These are phyloP conservation scores for Machimus atricapillus DNA, from an alignment of 2,888 invertebrate genomes.

Conservation along the genomic window DNA sequence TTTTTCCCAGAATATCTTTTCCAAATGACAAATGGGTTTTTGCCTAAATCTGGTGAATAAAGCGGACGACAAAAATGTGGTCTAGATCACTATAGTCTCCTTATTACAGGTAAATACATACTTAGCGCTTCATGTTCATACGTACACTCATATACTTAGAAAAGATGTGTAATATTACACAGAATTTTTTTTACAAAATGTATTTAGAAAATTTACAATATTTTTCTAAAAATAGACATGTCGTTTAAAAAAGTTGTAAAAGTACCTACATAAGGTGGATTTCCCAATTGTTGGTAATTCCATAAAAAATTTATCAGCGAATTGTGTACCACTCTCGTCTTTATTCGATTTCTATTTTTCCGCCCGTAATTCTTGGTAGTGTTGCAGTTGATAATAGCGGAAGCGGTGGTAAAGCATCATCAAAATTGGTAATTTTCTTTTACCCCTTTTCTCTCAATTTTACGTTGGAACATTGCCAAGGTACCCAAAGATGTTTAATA, in stretches of 20 bases:
- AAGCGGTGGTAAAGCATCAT: background rate
- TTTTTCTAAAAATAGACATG: too few relatives aligned
- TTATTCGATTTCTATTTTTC: background rate
- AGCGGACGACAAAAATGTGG: background rate
- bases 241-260: too few relatives aligned
- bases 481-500: background rate
- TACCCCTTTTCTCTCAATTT: background rate
- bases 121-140: too few relatives aligned
- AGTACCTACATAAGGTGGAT: too few relatives aligned
- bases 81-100: background rate
- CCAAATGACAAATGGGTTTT: background rate
- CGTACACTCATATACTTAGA: too few relatives aligned
- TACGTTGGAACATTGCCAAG: conserved; percentile 18
- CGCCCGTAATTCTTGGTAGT: background rate
- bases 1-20: background rate
- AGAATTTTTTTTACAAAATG: too few relatives aligned
- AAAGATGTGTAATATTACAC: too few relatives aligned
- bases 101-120: background rate
- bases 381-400: background rate
- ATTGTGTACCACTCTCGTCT: background rate
- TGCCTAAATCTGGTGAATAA: background rate
- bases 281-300: too few relatives aligned
- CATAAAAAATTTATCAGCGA: too few relatives aligned
- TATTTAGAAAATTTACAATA: too few relatives aligned
- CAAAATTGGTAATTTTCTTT: background rate